Percentiles rank a stretch among this genome's conserved stretches.
phyloP scores from a whole-genome alignment of 30 jellyfish, hydroid and myxozoan genomes.

The Haliclystus octoradiatus region DNA sequence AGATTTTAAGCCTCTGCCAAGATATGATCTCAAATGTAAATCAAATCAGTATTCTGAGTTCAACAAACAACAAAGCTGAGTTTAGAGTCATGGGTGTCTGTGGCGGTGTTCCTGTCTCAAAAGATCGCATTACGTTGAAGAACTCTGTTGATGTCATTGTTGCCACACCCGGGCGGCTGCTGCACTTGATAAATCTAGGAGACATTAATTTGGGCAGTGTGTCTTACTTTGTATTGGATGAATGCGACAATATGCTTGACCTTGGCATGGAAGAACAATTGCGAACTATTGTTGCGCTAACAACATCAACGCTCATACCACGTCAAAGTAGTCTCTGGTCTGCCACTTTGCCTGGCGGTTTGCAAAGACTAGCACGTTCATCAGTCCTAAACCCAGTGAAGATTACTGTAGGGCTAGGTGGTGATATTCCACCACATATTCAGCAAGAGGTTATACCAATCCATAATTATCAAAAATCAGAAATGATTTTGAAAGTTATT shows the following conservation, averaged over 20 bases:
- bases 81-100: conserved; percentile 30
- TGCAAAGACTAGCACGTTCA: conserved; percentile 82
- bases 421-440: conserved; percentile 42
- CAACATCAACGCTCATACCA: conserved; percentile 14
- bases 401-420: conserved; percentile 55
- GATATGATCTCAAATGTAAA: not conserved
- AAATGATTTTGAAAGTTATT: conserved; percentile 39
- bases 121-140: conserved; percentile 21
- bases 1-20: conserved; percentile 13
- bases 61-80: not conserved
- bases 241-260: conserved; percentile 88
- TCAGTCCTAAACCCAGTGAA: conserved; percentile 66
- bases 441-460: conserved; percentile 42
- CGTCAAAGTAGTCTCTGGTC: conserved; percentile 82
- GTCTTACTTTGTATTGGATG: conserved; percentile 71
- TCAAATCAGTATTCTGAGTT: not conserved
- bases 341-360: conserved; percentile 80
- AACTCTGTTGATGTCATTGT: conserved; percentile 31
- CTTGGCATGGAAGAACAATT: conserved; percentile 79
- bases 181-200: conserved; percentile 45
- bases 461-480: conserved; percentile 66
- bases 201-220: conserved; percentile 12
- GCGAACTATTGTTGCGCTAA: conserved; percentile 45
- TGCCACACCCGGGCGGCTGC: conserved; percentile 91
- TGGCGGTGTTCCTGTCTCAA: conserved; percentile 68